These are phyloP conservation scores for Antennarius striatus DNA, from an alignment of 2,113 vertebrate genomes.

Conservation along the genomic window DNA sequence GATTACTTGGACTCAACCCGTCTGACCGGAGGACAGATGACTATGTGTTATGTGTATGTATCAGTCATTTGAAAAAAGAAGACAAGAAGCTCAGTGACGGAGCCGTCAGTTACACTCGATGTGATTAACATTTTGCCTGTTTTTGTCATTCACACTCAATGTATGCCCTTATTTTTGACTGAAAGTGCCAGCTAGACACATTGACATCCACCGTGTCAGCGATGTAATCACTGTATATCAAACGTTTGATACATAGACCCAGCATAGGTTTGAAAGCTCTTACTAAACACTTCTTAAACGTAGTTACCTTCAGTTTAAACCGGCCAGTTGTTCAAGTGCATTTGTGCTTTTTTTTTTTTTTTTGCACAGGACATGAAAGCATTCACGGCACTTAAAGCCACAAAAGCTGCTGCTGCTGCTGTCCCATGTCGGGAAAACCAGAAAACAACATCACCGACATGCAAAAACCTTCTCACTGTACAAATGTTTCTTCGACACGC, in stretches of 20 bases:
- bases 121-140: conserved; percentile 57
- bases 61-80: conserved; percentile 45
- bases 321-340: conserved; percentile 9
- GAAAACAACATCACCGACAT: conserved; percentile 28
- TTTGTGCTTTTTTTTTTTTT: conserved; percentile 29
- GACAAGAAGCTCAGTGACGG: conserved; percentile 31
- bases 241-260: conserved; percentile 66
- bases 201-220: conserved; percentile 56
- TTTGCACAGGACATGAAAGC: conserved; percentile 36
- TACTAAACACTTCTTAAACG: conserved; percentile 47
- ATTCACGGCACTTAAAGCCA: conserved; percentile 35
- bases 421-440: conserved; percentile 27
- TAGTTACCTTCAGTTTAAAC: conserved; percentile 27
- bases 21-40: conserved; percentile 56
- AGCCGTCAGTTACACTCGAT: conserved; percentile 62
- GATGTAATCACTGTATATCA: conserved; percentile 66
- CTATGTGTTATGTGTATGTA: conserved; percentile 72
- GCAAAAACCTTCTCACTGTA: conserved; percentile 56
- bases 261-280: conserved; percentile 65
- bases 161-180: conserved; percentile 69
- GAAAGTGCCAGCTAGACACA: conserved; percentile 63
- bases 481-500: conserved; percentile 52
- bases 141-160: conserved; percentile 56
- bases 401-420: conserved; percentile 45
- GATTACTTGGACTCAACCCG: conserved; percentile 47